Base-by-base conservation (phyloP, 2,113 vertebrate genomes). In the Puffinus mauretanicus region DNA sequence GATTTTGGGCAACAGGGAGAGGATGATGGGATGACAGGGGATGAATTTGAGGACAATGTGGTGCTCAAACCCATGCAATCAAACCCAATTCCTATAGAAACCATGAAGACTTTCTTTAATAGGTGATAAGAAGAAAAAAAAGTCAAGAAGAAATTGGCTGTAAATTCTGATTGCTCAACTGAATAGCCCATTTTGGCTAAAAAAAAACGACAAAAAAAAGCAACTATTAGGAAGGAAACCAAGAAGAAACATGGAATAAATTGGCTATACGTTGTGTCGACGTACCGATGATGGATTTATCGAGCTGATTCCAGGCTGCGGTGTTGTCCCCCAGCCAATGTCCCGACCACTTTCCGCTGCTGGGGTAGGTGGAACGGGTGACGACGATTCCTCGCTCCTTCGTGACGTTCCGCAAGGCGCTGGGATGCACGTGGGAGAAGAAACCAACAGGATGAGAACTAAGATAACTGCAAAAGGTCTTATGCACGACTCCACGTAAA, bases 321-420 rank as follows among this genome's bases (percentile, higher is more conserved):
- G 21, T 72, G 94, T 99, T 99, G 97, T 99, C 98, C 17, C 99
- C 99, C 51, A 99, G 97, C 98, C 99, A 99, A 90, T 99, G 99
- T n/a, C 99, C 99, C 6, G 96, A 87, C 99, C 99, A 99, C 82
- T 95, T 98, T 6, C 99, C 99, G 67, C 99, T 99, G 44, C 98
- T 97, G 22, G 99, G 99, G 91, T 98, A 99, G 2, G 99, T 99
- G 27, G 99, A 99, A 34, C 99, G 98, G 89, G 95, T 94, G 80
- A 98, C 57, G 36, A 98, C 7, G 0, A 98, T 49, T 4, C 98
- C 97, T 70, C 97, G 92, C 93, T 98, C 57, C 38, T 89, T 87
- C 0, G 97, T 98, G 87, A 93, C 46, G 19, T 86, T 93, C 64
- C 85, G 92, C 71, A 98, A 21, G 8, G 66, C 90, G 13, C 98